Evolutionary conservation across 2,113 vertebrate species (phyloP), one percentile per base, ranked within the genome.

Genomic region (Sula dactylatra): DNA sequence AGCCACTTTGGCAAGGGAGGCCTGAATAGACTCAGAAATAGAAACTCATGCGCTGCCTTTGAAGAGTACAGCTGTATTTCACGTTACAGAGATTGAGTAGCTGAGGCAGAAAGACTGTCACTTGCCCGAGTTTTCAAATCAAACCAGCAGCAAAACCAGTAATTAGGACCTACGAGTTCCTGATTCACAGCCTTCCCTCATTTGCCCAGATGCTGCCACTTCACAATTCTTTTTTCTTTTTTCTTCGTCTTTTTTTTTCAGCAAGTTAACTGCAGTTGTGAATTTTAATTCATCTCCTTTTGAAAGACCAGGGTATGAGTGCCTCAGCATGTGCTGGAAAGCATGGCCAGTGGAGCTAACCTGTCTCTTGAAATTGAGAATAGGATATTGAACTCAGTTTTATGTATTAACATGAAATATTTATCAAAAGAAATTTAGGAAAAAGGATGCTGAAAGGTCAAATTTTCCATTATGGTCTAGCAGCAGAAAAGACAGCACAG

Each of bases 371-470:
- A 87, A 95, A 94, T 5, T 76, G 56, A 92, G 77, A 88, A 34
- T 80, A 81, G 36, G 44, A 67, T 76, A 65, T 80, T 38, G 66
- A 90, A 65, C 67, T 84, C 29, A 3, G 4, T 79, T 91, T 76
- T 95, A 62, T 90, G 64, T 86, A 64, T 74, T 84, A 86, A 83
- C 58, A 70, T 93, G 8, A 95, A 97, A 91, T 96, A 96, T 97
- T 95, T 94, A 97, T 89, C 55, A 91, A 25, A 56, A 42, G 69
- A 91, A 96, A 72, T 93, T 94, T 84, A 49, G 44, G 86, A 44
- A 29, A 94, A 87, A 85, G 22, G 31, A 71, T 93, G 16, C 82
- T 84, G 44, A 97, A 97, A 96, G 93, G 88, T 96, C 91, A 96
- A 32, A 40, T 86, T 94, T 96, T 90, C 55, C 86, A 96, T 97